A percentile compares a stretch with the other conserved stretches of the same genome.
phyloP scores from a whole-genome alignment of 2,113 vertebrate species.

The Oncorhynchus gorbuscha region DNA sequence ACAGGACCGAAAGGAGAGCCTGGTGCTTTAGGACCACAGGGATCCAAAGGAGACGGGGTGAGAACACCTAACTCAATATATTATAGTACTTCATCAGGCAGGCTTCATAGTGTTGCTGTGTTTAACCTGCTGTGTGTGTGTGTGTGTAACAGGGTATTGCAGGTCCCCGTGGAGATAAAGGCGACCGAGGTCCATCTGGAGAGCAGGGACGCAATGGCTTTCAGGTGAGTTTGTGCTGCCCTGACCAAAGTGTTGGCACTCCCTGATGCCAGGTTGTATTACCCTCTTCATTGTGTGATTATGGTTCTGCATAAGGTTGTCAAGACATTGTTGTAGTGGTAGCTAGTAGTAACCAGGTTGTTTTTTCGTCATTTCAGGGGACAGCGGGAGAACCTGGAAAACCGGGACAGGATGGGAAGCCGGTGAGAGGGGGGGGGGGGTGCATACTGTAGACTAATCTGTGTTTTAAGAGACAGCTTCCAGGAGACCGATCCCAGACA shows the following conservation, averaged over 20 bases:
- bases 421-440: slow-evolving; percentile 73
- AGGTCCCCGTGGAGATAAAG: slow-evolving; percentile 77
- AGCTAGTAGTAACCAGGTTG: slow-evolving; percentile 2
- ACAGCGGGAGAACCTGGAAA: slow-evolving; percentile 86
- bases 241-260: neutral
- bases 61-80: slow-evolving; percentile 26
- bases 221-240: slow-evolving; percentile 70
- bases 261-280: too few relatives aligned
- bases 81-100: neutral
- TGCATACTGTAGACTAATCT: neutral
- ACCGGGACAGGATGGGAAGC: slow-evolving; percentile 88
- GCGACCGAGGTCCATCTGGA: slow-evolving; percentile 82
- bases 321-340: neutral
- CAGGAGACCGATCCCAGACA: slow-evolving; percentile 2
- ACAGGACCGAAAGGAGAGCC: slow-evolving; percentile 85
- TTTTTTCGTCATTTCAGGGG: slow-evolving; percentile 75
- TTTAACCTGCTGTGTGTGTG: slow-evolving; percentile 5
- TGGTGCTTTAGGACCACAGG: slow-evolving; percentile 77
- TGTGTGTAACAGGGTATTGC: slow-evolving; percentile 75
- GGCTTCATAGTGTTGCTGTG: slow-evolving; percentile 2
- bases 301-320: neutral
- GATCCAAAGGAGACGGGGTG: slow-evolving; percentile 91
- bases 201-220: slow-evolving; percentile 83
- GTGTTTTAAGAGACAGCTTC: slow-evolving; percentile 8
- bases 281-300: too few relatives aligned